Evolutionary conservation across 2,888 invertebrate genomes (phyloP), one percentile per base, ranked within the genome.

Genomic region (Sturmia bella): DNA sequence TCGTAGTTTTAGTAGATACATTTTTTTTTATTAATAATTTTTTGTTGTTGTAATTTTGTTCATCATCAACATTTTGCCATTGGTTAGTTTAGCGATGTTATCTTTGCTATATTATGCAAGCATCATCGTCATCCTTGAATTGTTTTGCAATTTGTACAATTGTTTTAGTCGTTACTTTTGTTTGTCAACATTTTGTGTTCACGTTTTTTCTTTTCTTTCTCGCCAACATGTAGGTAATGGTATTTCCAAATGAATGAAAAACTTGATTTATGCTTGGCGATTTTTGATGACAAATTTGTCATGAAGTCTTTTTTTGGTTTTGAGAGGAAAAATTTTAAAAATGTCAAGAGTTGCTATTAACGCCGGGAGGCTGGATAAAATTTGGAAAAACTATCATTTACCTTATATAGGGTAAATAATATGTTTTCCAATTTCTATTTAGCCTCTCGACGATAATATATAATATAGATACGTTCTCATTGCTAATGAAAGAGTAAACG

Each of bases 71-170:
- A 66, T 7, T 59, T 69, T 76, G 45, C 69, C 54, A 61, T 63
- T 77, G 43, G 37, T 56, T 59, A 13, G 21, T 52, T 43, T 24
- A 32, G 27, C 17, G 43, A 61, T 11, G 21, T 39, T 48, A 24
- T 66, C 66, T 32, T 27, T 15, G 43, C 19, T 52, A 4, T 61
- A 17, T 41, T 69, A 24, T 48, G 61, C 48, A n/a, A 41, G 45
- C 68, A 56, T 74, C 69, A 48, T 17, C 52, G 61, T 77, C 73
- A 82, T 78, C 77, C 78, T 75, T 75, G 78, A 72, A 74, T 78
- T 74, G 74, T 54, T 74, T 81, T 61, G 54, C 27, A 48, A 48
- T 64, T 76, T 56, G 45, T 56, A n/a, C 41, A 68, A 76, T 68
- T 81, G 61, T 73, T 72, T 19, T 24, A 59, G 52, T 81, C 45